Evolutionary conservation across 2,113 vertebrate genomes (phyloP).

Genomic region (Aldabrachelys gigantea): DNA sequence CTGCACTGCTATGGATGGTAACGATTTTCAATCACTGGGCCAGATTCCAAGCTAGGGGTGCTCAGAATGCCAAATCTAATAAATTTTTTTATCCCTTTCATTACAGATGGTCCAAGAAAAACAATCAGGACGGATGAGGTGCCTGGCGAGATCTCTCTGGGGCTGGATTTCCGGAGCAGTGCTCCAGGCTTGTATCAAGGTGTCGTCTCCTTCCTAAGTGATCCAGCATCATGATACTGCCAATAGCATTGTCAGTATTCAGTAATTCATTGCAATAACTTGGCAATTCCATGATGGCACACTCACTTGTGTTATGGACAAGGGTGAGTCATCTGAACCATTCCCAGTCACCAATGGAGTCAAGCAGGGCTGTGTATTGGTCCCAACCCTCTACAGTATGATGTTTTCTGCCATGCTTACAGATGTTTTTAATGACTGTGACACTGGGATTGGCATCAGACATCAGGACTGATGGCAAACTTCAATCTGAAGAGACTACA

Average conservation of each 20-base stretch:
- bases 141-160: neutral
- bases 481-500: no score
- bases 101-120: neutral
- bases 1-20: neutral
- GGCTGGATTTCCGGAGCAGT: neutral
- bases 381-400: no score
- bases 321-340: no score
- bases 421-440: no score
- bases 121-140: neutral
- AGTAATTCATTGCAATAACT: no score
- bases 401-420: no score
- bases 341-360: no score
- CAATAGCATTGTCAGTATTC: neutral
- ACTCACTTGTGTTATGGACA: no score
- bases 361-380: no score
- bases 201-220: neutral
- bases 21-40: neutral
- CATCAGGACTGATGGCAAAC: no score
- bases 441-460: no score
- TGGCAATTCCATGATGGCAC: no score
- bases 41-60: neutral
- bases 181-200: neutral
- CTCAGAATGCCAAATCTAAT: neutral
- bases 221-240: neutral
- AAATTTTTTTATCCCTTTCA: neutral